phyloP scores from a whole-genome alignment of 2,113 vertebrate genomes.

The Melanotaenia duboulayi region DNA sequence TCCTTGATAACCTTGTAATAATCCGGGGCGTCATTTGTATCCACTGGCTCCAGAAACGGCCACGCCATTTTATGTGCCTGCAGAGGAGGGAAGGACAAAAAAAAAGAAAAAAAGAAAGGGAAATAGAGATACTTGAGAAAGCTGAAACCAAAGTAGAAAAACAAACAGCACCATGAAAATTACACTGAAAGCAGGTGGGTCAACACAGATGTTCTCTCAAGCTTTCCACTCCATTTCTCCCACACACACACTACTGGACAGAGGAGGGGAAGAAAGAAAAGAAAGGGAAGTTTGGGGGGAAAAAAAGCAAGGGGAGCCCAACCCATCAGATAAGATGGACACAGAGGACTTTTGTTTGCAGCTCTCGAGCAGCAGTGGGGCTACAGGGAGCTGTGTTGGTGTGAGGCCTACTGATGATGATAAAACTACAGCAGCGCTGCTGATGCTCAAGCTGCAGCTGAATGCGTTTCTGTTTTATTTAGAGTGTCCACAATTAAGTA shows the following conservation, averaged over 20 bases:
- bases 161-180: constrained; percentile 64
- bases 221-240: constrained; percentile 15
- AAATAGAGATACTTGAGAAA: constrained; percentile 52
- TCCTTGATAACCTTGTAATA: constrained; percentile 99
- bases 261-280: constrained; percentile 31
- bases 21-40: constrained; percentile 96
- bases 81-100: constrained; percentile 22
- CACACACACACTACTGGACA: constrained; percentile 6
- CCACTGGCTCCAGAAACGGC: constrained; percentile 92
- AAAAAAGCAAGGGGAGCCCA: constrained; percentile 46
- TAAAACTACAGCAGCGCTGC: constrained; percentile 19
- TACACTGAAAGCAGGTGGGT: constrained; percentile 76
- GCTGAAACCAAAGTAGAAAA: constrained; percentile 53
- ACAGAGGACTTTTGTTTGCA: constrained; percentile 73
- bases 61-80: constrained; percentile 99
- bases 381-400: constrained; percentile 25
- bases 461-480: background rate
- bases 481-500: background rate
- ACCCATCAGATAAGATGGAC: constrained; percentile 72
- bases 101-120: background rate
- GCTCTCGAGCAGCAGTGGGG: constrained; percentile 28
- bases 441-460: background rate
- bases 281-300: constrained; percentile 9
- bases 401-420: background rate
- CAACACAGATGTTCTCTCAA: constrained; percentile 73